A percentile compares a stretch with the other conserved stretches of the same genome.
Evolutionary conservation across 2,113 vertebrate genomes (phyloP).

Genomic region (Ceratotherium simum): DNA sequence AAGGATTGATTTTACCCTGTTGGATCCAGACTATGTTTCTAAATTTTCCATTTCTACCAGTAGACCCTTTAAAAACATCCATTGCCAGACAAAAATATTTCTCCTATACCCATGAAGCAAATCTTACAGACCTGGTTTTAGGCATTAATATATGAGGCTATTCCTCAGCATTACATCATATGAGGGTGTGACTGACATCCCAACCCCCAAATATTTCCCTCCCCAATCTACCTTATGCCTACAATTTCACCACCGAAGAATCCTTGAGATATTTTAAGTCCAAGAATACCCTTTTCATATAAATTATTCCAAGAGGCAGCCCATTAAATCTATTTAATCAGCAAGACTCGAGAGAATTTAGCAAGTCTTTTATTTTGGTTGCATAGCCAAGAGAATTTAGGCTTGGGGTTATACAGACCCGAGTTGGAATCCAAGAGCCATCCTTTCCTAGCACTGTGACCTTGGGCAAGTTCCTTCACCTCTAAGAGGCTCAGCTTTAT

Average conservation of each 20-base stretch:
- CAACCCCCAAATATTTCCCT: not conserved
- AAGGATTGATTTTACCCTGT: not conserved
- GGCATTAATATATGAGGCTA: not conserved
- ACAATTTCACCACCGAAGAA: not conserved
- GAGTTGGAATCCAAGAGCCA: not conserved
- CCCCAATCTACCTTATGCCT: not conserved
- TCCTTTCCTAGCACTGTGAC: not conserved
- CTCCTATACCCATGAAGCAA: not conserved
- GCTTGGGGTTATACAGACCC: not conserved
- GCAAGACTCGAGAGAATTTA: slow-evolving; percentile 22
- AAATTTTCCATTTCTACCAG: not conserved
- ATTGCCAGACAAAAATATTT: not conserved
- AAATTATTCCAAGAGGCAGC: slow-evolving; percentile 43
- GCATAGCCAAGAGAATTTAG: not conserved
- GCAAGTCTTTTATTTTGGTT: slow-evolving; percentile 38
- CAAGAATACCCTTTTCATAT: not conserved
- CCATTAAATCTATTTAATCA: slow-evolving; percentile 50
- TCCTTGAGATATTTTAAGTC: not conserved
- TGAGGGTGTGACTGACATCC: not conserved
- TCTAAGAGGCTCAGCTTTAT: not conserved
- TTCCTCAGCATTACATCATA: not conserved
- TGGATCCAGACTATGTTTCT: not conserved
- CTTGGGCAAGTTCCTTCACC: not conserved
- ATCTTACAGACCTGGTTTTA: not conserved
- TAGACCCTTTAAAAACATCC: not conserved